Conservation (phyloP, 2,797 vertebrate genomes). For the Threskiornis aethiopicus region DNA sequence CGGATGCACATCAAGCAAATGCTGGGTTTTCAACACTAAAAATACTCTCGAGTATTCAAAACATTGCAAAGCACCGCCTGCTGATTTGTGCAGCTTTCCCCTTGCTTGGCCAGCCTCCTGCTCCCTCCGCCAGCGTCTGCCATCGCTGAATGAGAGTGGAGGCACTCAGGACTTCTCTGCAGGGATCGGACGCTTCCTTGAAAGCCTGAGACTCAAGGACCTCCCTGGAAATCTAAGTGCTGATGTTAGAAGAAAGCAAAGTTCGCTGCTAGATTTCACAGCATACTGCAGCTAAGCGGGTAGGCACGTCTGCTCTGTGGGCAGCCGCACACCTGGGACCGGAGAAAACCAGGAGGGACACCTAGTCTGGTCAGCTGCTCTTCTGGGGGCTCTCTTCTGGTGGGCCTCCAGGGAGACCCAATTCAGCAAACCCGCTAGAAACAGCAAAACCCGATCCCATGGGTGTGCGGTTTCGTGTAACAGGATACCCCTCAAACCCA, state of each 20-base stretch:
- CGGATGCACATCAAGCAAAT: not conserved
- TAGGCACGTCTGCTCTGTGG: not conserved
- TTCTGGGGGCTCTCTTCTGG: slow-evolving; percentile 31
- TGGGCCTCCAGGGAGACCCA: slow-evolving; percentile 59
- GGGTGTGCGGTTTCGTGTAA: slow-evolving; percentile 9
- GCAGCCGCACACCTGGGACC: not conserved
- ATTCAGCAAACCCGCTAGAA: slow-evolving; percentile 64
- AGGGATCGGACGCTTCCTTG: not conserved
- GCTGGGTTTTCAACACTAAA: not conserved
- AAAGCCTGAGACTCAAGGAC: not conserved
- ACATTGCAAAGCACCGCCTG: not conserved
- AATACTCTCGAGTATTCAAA: not conserved
- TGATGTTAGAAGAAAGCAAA: not conserved
- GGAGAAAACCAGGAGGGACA: not conserved
- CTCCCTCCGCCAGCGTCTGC: not conserved
- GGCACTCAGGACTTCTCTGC: not conserved
- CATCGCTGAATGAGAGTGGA: not conserved
- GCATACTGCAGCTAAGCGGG: not conserved
- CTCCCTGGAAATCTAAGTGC: not conserved
- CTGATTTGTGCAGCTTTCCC: not conserved
- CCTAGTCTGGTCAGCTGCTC: slow-evolving; percentile 62
- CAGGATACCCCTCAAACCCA: slow-evolving; percentile 8
- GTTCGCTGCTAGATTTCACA: not conserved
- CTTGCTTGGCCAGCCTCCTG: not conserved
- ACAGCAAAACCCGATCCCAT: slow-evolving; percentile 33